phyloP scores from a whole-genome alignment of 30 jellyfish, hydroid and myxozoan species.

The Aurelia aurita complex sp. Pacific region DNA sequence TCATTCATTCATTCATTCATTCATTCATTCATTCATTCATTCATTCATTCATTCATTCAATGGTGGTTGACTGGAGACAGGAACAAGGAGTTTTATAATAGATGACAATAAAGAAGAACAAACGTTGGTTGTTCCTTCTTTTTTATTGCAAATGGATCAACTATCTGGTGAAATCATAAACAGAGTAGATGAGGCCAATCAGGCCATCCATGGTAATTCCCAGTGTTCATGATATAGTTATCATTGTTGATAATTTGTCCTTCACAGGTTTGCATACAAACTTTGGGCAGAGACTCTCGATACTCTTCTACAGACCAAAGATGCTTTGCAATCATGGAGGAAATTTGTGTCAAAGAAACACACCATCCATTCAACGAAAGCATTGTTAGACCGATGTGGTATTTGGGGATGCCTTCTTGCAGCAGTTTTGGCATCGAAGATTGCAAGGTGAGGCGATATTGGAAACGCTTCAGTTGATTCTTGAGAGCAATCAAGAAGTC shows the following conservation, averaged over 20 bases:
- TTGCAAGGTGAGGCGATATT: slow-evolving; percentile 70
- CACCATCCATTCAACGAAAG: slow-evolving; percentile 33
- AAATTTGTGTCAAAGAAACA: slow-evolving; percentile 19
- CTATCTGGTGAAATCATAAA: too few relatives aligned
- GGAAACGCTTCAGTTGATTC: background rate
- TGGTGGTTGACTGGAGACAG: too few relatives aligned
- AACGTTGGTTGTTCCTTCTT: too few relatives aligned
- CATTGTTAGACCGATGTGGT: slow-evolving; percentile 71
- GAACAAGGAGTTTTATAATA: too few relatives aligned
- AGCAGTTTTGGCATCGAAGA: slow-evolving; percentile 76
- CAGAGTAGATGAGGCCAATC: too few relatives aligned
- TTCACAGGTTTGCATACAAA: slow-evolving; percentile 69
- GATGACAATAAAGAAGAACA: too few relatives aligned
- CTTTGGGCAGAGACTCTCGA: slow-evolving; percentile 87
- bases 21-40: too few relatives aligned
- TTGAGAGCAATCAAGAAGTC: background rate
- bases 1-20: too few relatives aligned
- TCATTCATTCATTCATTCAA: too few relatives aligned
- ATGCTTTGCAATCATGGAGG: slow-evolving; percentile 80
- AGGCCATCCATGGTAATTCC: too few relatives aligned
- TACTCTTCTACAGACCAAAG: slow-evolving; percentile 50
- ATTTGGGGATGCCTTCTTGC: slow-evolving; percentile 87
- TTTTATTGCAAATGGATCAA: too few relatives aligned
- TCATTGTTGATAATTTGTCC: background rate
- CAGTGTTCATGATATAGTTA: too few relatives aligned